Conservation (phyloP, 2,797 vertebrate species). For the Anas acuta region DNA sequence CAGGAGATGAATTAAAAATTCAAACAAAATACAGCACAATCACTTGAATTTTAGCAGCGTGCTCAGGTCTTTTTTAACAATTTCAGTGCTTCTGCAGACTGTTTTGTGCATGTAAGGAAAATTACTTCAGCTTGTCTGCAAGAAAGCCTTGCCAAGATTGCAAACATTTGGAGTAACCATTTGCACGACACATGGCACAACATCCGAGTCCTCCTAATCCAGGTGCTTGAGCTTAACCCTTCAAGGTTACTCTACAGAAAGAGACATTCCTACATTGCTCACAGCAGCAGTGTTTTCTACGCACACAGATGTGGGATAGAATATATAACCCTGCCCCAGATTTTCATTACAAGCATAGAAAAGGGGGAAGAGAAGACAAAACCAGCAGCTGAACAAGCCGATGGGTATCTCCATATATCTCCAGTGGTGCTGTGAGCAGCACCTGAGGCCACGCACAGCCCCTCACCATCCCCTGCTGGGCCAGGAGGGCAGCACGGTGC, state of each 20-base stretch:
- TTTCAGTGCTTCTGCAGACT: background rate
- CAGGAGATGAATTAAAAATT: slow-evolving; percentile 33
- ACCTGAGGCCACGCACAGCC: background rate
- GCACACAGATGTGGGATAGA: background rate
- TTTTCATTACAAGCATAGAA: background rate
- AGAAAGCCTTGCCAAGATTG: background rate
- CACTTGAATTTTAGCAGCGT: background rate
- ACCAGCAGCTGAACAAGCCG: background rate
- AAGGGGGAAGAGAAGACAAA: background rate
- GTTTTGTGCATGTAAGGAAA: background rate
- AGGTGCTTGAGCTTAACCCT: background rate
- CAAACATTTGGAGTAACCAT: background rate
- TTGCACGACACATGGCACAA: background rate
- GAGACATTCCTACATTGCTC: background rate
- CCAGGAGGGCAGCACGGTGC: background rate
- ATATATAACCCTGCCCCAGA: background rate
- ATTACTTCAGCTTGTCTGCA: background rate
- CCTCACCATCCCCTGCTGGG: background rate
- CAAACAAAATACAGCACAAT: background rate
- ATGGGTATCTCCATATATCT: background rate
- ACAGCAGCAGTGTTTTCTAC: background rate
- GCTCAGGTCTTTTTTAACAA: background rate
- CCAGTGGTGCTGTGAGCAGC: background rate
- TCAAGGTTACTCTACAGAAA: background rate
- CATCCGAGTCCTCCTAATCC: background rate